These are phyloP conservation scores for Onychostoma macrolepis DNA, from an alignment of 2,113 vertebrate species.

Conservation along the genomic window DNA sequence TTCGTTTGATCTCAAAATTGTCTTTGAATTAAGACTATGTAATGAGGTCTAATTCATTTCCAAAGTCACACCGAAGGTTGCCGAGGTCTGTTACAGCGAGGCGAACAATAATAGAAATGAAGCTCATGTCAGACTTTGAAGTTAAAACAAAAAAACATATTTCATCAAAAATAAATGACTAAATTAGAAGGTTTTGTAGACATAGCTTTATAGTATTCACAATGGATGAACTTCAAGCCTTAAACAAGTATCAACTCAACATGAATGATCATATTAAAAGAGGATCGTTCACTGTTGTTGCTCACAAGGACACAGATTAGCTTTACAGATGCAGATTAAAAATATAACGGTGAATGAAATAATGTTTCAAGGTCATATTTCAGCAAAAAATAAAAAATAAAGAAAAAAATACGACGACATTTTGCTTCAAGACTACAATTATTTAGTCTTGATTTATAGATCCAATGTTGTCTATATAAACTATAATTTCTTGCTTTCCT, in stretches of 20 bases:
- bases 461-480: no score
- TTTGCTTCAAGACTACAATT: neutral
- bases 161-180: neutral
- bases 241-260: neutral
- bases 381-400: no score
- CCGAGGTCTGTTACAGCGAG: neutral
- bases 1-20: conserved; percentile 9
- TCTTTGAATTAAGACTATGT: neutral
- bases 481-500: no score
- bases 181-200: neutral
- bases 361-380: neutral
- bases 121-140: conserved; percentile 12
- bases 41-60: neutral
- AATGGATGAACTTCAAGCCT: neutral
- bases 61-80: neutral
- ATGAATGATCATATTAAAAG: neutral
- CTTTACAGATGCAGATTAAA: neutral
- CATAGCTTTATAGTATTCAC: neutral
- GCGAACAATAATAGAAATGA: neutral
- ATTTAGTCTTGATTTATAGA: neutral
- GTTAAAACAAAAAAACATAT: neutral
- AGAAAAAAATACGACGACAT: neutral
- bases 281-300: neutral
- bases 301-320: neutral
- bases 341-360: neutral